Base-by-base conservation (phyloP, 2,888 invertebrate species). In the Chloroclystis v-ata region DNA sequence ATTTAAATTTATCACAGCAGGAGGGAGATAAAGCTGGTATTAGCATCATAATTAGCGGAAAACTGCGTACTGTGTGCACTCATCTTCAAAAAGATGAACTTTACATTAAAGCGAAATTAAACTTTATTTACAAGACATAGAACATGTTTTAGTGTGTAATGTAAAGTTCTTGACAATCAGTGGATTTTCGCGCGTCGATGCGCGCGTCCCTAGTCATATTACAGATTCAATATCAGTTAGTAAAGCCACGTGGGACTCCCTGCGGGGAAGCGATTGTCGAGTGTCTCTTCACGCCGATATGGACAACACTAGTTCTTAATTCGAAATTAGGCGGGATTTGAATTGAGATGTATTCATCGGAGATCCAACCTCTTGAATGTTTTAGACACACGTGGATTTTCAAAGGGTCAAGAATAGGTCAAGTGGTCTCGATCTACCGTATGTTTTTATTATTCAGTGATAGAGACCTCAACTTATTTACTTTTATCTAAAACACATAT, bases 11-110 rank as follows among this genome's bases (percentile, higher is more conserved):
- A 68, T 52, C 71, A 57, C 74, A 69, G 69, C 67, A 55, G 69
- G 69, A 45, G 66, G 65, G 60, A 57, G 57, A 61, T 58, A 57
- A 65, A 60, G 52, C 56, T 56, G 54, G 67, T 72, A 81, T 81
- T 75, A 78, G 68, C 65, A 70, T 74, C 61, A 72, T 79, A 82
- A 82, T 84, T 81, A 81, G 76, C 72, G 75, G 75, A 77, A 81
- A 80, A 72, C 72, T 71, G 67, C 54, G 67, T 63, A 63, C 66
- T 57, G 65, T 70, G 70, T 68, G 68, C 69, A 69, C 65, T 68
- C 65, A 62, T 66, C 61, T 72, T 66, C 45, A 48, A 56, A 60
- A 52, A 50, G 60, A 60, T 63, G 60, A 56, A 49, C 43, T 2
- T 12, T 33, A n/a, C 0, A 7, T 37, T 14, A 12, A 16, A 12